phyloP scores from a whole-genome alignment of 2,113 vertebrate species.

The Eonycteris spelaea region DNA sequence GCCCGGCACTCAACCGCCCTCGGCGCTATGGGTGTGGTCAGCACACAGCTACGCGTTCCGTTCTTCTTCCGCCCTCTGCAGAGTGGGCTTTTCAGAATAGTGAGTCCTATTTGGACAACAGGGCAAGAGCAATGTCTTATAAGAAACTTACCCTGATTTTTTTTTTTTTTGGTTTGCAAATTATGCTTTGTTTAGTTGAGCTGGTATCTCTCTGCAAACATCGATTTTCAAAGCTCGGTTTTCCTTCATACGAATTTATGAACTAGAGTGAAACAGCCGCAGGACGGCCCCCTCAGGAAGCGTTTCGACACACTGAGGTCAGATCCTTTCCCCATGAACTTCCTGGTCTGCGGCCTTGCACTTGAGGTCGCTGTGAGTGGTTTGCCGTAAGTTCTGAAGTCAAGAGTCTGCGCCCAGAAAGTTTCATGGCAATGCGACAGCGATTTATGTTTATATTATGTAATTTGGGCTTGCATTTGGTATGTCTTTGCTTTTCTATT shows the following conservation, averaged over 20 bases:
- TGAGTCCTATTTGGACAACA: background rate
- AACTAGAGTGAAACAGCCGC: background rate
- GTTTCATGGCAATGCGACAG: background rate
- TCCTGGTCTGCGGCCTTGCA: background rate
- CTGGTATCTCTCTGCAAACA: background rate
- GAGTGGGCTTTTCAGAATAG: background rate
- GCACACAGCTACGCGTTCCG: too few relatives aligned
- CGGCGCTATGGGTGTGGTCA: conserved; percentile 52
- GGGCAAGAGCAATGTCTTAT: background rate
- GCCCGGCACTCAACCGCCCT: background rate
- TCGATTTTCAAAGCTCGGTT: background rate
- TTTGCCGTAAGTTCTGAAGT: background rate
- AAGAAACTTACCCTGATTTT: background rate
- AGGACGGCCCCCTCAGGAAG: background rate
- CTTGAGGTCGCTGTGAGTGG: background rate
- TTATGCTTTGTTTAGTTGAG: background rate
- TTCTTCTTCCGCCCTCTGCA: background rate
- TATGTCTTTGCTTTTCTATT: background rate
- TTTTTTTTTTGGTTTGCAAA: background rate
- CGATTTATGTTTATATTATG: background rate
- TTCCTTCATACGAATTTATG: background rate
- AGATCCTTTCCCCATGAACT: background rate
- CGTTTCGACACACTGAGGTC: background rate
- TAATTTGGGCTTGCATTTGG: background rate
- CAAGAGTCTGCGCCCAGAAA: background rate